A percentile compares a stretch with the other conserved stretches of the same genome.
Conservation (phyloP, 1,140 invertebrate genomes). For the Pantala flavescens region DNA sequence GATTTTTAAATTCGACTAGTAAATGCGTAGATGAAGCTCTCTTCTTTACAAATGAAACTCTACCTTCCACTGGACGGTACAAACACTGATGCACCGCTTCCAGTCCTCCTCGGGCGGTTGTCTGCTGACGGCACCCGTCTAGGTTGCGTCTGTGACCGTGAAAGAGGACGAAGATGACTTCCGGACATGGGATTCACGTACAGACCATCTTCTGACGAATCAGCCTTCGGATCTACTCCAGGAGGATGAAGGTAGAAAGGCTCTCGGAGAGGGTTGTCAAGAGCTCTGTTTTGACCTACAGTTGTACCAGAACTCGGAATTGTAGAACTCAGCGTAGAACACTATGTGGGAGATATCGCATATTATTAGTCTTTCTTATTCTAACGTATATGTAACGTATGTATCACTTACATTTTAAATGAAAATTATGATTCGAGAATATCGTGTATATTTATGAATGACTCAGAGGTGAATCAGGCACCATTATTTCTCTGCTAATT, state of each 20-base stretch:
- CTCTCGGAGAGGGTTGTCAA: conserved; percentile 30
- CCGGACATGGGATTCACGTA: neutral
- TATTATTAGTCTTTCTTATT: too few relatives aligned
- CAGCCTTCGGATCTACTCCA: neutral
- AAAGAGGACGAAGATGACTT: neutral
- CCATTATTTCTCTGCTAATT: too few relatives aligned
- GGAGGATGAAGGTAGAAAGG: conserved; percentile 67
- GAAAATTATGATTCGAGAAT: too few relatives aligned
- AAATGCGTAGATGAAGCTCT: too few relatives aligned
- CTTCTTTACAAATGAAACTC: too few relatives aligned
- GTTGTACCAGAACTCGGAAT: neutral
- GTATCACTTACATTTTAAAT: too few relatives aligned
- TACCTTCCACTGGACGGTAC: neutral
- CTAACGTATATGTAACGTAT: too few relatives aligned
- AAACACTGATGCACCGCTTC: neutral
- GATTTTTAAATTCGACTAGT: too few relatives aligned
- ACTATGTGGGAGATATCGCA: too few relatives aligned
- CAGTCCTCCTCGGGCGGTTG: neutral
- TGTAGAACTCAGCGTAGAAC: too few relatives aligned
- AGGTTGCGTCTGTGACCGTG: neutral
- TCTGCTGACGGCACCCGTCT: neutral
- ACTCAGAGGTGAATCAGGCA: too few relatives aligned
- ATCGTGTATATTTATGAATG: too few relatives aligned
- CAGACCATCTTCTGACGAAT: neutral
- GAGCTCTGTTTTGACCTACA: neutral